Percentiles rank a stretch among this genome's conserved stretches.
These are phyloP conservation scores for Phaedon cochleariae DNA, from an alignment of 2,888 invertebrate genomes.

Conservation along the genomic window DNA sequence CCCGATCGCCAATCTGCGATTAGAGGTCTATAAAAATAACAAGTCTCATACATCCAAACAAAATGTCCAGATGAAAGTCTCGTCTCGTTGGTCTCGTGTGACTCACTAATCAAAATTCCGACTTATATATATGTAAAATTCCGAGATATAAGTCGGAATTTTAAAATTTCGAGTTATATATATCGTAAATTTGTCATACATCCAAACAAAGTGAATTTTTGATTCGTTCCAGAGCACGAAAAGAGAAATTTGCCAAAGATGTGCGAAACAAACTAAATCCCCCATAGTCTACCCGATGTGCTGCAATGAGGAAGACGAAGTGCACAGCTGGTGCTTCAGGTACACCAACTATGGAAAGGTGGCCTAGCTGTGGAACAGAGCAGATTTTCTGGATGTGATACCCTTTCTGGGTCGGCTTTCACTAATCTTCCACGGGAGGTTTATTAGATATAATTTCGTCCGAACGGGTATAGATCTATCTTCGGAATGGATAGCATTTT, in stretches of 20 bases:
- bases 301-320: slow-evolving; percentile 67
- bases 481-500: slow-evolving; percentile 13
- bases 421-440: too few species aligned
- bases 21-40: too few species aligned
- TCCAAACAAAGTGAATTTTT: too few species aligned
- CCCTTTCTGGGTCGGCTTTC: background rate
- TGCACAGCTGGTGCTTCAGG: slow-evolving; percentile 68
- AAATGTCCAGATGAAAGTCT: too few species aligned
- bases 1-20: too few species aligned
- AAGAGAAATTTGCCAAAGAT: slow-evolving; percentile 68
- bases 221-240: slow-evolving; percentile 44
- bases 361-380: slow-evolving; percentile 20
- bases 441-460: background rate
- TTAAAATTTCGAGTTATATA: too few species aligned
- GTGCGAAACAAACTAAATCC: slow-evolving; percentile 70
- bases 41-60: too few species aligned
- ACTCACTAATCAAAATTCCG: too few species aligned
- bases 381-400: background rate
- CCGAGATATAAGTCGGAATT: too few species aligned
- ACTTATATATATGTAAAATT: too few species aligned
- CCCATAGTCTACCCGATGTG: slow-evolving; percentile 68
- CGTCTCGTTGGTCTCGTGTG: too few species aligned
- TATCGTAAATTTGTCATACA: too few species aligned
- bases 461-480: slow-evolving; percentile 19
- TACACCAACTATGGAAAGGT: slow-evolving; percentile 67